Percentiles rank a stretch among this genome's conserved stretches.
phyloP scores from a whole-genome alignment of 2,797 vertebrate genomes.

The Myotis myotis region DNA sequence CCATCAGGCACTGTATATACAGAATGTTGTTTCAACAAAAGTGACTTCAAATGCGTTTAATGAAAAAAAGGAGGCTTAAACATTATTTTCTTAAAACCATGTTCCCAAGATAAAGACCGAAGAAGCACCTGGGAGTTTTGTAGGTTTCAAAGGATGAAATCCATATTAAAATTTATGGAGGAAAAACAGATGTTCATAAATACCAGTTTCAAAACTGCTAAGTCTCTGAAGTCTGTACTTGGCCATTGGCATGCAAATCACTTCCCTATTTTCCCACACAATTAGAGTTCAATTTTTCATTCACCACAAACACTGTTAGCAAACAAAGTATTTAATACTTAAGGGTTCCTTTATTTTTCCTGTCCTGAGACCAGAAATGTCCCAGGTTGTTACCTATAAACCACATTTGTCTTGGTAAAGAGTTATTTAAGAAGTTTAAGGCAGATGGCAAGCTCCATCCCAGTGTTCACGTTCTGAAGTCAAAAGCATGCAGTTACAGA shows the following conservation, averaged over 20 bases:
- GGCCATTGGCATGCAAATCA: slow-evolving; percentile 41
- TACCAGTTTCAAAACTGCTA: slow-evolving; percentile 56
- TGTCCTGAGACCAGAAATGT: slow-evolving; percentile 53
- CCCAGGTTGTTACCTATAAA: slow-evolving; percentile 50
- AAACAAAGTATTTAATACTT: slow-evolving; percentile 56
- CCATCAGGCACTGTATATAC: not conserved
- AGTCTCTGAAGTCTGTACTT: slow-evolving; percentile 62
- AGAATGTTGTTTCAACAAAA: slow-evolving; percentile 1
- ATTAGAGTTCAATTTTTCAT: slow-evolving; percentile 64
- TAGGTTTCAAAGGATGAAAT: slow-evolving; percentile 72
- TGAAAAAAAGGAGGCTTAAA: not conserved
- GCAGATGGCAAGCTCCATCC: slow-evolving; percentile 57
- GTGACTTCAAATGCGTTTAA: slow-evolving; percentile 29
- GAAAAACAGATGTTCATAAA: slow-evolving; percentile 76
- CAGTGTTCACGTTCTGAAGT: slow-evolving; percentile 3
- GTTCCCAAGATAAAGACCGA: slow-evolving; percentile 56
- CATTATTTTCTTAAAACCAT: not conserved
- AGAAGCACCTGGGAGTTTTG: slow-evolving; percentile 65
- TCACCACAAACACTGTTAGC: slow-evolving; percentile 19
- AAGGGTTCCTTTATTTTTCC: slow-evolving; percentile 29
- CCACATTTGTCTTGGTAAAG: slow-evolving; percentile 58
- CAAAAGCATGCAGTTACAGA: not conserved
- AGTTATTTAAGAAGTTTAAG: slow-evolving; percentile 51
- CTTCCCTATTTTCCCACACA: slow-evolving; percentile 30
- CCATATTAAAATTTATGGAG: slow-evolving; percentile 70